A percentile compares a stretch with the other conserved stretches of the same genome.
phyloP scores from a whole-genome alignment of 1,140 invertebrate genomes.

The Paracyclopina nana region DNA sequence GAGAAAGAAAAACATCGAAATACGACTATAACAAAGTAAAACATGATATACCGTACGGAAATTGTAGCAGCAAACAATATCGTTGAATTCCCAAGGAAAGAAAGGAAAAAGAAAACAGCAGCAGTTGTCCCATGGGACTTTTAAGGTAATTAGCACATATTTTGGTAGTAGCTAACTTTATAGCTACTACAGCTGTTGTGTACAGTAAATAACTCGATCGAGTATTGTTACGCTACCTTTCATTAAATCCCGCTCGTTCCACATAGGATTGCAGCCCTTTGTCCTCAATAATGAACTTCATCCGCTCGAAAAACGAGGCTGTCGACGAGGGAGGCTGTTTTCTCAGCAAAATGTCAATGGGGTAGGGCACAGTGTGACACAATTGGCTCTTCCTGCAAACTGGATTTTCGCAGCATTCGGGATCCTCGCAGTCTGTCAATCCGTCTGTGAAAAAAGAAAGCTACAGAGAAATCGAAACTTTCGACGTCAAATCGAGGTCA shows the following conservation, averaged over 20 bases:
- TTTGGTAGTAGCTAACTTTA: no score
- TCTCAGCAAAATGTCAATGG: constrained; percentile 69
- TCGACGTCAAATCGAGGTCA: no score
- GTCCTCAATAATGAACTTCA: constrained; percentile 95
- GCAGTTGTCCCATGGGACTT: no score
- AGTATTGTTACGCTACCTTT: no score
- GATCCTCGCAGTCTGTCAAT: constrained; percentile 86
- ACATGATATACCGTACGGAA: background rate
- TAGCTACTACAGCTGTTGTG: no score
- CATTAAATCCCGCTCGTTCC: constrained; percentile 80
- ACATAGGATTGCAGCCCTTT: constrained; percentile 95
- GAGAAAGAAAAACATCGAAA: no score
- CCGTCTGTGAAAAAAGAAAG: constrained; percentile 52
- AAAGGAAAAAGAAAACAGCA: constrained; percentile 4
- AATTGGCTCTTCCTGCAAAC: constrained; percentile 63
- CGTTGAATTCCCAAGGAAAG: background rate
- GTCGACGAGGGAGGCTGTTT: constrained; percentile 90
- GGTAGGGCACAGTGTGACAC: constrained; percentile 75
- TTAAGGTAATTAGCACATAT: no score
- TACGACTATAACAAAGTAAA: no score
- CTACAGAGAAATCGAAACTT: no score
- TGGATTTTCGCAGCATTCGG: constrained; percentile 71
- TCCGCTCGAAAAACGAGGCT: constrained; percentile 89
- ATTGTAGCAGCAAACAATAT: background rate
- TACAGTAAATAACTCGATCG: no score